Base-by-base conservation (phyloP, 2,888 invertebrate species). In the Agrilus biguttatus region DNA sequence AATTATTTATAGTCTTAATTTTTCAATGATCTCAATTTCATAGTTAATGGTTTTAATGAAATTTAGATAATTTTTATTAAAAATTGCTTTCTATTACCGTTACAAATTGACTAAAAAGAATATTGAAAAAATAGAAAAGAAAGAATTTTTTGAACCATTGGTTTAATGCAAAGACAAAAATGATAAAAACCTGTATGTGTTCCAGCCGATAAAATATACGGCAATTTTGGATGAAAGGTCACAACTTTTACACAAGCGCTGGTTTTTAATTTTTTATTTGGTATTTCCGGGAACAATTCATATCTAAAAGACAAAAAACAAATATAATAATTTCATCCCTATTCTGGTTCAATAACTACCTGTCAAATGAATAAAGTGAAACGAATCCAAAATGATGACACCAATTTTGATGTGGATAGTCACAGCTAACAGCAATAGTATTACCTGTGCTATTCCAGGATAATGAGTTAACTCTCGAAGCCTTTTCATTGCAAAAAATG, bases 161-260 rank as follows among this genome's bases (percentile, higher is more conserved):
- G 17, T 17, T 17, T 17, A 17, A 4, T 3, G 4, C 17, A 17
- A 17, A 13, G 7, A 34, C n/a, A 5, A 14, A 40, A 14, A 19
- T 14, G 8, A 33, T 17, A 12, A 14, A 32, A 17, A 65, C 67
- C 66, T 42, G 65, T 53, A 52, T 59, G 57, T 10, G 65, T 60
- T 23, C 70, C 71, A 46, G 66, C 68, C 21, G 69, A 71, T 37
- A 74, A 55, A 43, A 74, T 62, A 3, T 66, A 63, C 1, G 72
- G 67, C 49, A 69, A 61, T 2, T 54, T 56, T 3, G 71, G 69
- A 57, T 74, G 73, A 57, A 70, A 73, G 35, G 62, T 53, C 13
- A 72, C 46, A 6, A 61, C 51, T 8, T 65, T 66, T 8, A 71
- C 60, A 41, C 73, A 74, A 14, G 68, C 60, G 45, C 67, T 56